Conservation (phyloP, 2,113 vertebrate species). For the Phaethon lepturus region DNA sequence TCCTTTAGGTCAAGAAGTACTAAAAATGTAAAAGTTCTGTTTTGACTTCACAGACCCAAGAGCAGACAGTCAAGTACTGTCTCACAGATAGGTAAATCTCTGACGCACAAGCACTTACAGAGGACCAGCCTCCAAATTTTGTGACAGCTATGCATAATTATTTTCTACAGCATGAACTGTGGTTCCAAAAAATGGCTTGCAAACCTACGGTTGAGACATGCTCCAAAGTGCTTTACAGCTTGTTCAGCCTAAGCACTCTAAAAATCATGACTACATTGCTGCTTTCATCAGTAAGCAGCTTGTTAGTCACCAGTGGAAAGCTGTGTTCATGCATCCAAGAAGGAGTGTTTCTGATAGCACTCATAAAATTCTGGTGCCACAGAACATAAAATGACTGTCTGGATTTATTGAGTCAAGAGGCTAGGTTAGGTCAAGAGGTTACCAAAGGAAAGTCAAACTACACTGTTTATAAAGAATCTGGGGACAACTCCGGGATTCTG, state of each 20-base stretch:
- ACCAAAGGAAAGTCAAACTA: neutral
- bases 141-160: neutral
- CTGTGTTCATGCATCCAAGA: neutral
- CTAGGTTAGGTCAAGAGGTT: constrained; percentile 1
- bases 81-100: neutral
- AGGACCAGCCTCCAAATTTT: neutral
- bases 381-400: neutral
- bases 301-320: constrained; percentile 8
- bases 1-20: neutral
- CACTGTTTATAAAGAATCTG: neutral
- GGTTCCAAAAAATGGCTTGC: neutral
- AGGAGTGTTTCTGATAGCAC: neutral
- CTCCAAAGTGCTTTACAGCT: neutral
- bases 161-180: neutral
- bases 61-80: neutral
- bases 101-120: neutral
- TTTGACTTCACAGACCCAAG: neutral
- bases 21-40: neutral
- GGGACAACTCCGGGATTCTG: neutral
- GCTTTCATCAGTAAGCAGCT: neutral
- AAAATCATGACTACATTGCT: neutral
- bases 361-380: neutral
- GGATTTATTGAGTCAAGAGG: neutral
- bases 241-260: neutral
- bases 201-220: neutral